phyloP scores from a whole-genome alignment of 2,888 invertebrate genomes.

The Dynastes tityus region DNA sequence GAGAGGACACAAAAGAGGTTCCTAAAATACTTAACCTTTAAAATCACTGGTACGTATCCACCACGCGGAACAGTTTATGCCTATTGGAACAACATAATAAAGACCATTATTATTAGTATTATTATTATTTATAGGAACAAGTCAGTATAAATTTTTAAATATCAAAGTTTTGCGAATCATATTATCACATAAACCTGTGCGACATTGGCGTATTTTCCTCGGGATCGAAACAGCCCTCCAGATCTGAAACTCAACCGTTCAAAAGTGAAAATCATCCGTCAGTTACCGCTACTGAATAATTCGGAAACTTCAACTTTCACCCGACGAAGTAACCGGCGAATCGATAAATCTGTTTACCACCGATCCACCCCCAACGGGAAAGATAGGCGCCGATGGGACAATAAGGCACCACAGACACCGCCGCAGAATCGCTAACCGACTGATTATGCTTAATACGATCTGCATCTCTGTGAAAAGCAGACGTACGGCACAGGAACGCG shows the following conservation, averaged over 20 bases:
- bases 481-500: not conserved
- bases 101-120: no score
- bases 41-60: no score
- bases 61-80: no score
- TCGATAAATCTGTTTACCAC: constrained; percentile 35
- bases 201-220: no score
- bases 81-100: no score
- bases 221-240: no score
- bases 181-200: no score
- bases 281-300: not conserved
- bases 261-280: constrained; percentile 7
- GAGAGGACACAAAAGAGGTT: no score
- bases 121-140: no score
- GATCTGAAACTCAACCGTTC: not conserved
- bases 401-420: not conserved
- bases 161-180: no score
- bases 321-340: constrained; percentile 6
- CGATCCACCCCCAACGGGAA: not conserved
- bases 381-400: constrained; percentile 11
- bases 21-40: no score
- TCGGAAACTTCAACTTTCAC: constrained; percentile 10
- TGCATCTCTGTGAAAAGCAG: not conserved
- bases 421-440: constrained; percentile 13
- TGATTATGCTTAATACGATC: constrained; percentile 32
- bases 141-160: no score